phyloP scores from a whole-genome alignment of 2,888 invertebrate genomes.

The Tanypteryx hageni region DNA sequence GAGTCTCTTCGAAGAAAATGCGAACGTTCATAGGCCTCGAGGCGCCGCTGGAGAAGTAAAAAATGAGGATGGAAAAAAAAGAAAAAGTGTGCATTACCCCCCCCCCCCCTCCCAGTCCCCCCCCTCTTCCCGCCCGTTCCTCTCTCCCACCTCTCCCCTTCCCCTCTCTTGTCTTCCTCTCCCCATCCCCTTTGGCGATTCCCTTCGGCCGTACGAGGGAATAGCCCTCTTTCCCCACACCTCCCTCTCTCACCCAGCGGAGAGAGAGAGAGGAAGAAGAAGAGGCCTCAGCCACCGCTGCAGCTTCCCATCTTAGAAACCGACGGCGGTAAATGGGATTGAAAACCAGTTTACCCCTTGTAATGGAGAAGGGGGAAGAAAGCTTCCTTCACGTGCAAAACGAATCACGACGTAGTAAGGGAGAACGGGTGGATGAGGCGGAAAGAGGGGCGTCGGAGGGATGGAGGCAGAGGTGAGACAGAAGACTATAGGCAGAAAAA shows the following conservation, averaged over 20 bases:
- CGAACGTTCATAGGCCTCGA: constrained; percentile 39
- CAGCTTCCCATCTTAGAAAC: constrained; percentile 51
- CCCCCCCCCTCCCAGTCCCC: too few species aligned
- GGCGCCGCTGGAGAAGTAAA: neutral
- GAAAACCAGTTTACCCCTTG: constrained; percentile 57
- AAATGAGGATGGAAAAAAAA: constrained; percentile 18
- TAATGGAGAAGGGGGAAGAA: neutral
- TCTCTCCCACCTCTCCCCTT: neutral
- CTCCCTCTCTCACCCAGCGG: constrained; percentile 37
- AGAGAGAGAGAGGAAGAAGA: neutral
- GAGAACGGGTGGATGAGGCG: neutral
- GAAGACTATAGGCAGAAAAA: neutral
- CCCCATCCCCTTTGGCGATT: neutral
- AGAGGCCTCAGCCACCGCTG: constrained; percentile 5
- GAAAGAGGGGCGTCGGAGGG: constrained; percentile 2
- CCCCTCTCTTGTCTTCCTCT: too few species aligned
- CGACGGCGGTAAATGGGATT: constrained; percentile 40
- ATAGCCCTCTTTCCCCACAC: constrained; percentile 14
- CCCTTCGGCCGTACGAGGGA: neutral
- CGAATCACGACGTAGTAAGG: constrained; percentile 49
- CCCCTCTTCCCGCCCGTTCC: too few species aligned
- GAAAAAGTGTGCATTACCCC: too few species aligned
- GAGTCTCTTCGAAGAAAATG: constrained; percentile 50
- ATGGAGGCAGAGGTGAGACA: neutral
- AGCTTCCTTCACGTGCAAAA: constrained; percentile 44